A percentile compares a stretch with the other conserved stretches of the same genome.
These are phyloP conservation scores for Tarsius wallacei DNA, from an alignment of 2,797 vertebrate genomes.

Conservation along the genomic window DNA sequence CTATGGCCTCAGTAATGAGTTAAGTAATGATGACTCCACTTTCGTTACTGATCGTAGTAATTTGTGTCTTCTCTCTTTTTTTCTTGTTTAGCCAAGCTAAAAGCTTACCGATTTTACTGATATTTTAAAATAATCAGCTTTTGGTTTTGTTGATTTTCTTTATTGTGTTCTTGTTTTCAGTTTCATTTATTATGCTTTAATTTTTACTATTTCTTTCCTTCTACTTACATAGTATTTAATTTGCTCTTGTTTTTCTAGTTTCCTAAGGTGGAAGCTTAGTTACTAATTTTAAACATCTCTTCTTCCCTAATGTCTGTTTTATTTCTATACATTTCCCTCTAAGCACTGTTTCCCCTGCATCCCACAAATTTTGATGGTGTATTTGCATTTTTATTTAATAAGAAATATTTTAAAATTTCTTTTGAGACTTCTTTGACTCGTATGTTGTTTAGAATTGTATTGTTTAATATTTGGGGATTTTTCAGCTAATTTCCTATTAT, in stretches of 20 bases:
- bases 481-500: neutral
- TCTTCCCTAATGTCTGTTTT: neutral
- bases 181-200: neutral
- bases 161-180: neutral
- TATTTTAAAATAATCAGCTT: neutral
- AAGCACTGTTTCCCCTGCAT: neutral
- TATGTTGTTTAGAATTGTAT: neutral
- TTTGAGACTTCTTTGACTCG: neutral
- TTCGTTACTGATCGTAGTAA: neutral
- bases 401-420: neutral
- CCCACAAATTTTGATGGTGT: neutral
- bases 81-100: neutral
- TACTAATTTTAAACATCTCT: neutral
- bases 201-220: neutral
- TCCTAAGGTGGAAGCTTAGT: neutral
- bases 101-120: neutral
- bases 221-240: neutral
- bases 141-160: neutral
- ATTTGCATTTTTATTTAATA: neutral
- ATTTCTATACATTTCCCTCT: neutral
- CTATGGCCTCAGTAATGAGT: neutral
- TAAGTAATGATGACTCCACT: neutral
- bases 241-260: neutral
- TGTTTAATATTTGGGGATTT: neutral
- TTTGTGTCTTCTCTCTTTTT: neutral